Evolutionary conservation across 2,113 vertebrate genomes (phyloP), one percentile per base, ranked within the genome.

Genomic region (Upupa epops): DNA sequence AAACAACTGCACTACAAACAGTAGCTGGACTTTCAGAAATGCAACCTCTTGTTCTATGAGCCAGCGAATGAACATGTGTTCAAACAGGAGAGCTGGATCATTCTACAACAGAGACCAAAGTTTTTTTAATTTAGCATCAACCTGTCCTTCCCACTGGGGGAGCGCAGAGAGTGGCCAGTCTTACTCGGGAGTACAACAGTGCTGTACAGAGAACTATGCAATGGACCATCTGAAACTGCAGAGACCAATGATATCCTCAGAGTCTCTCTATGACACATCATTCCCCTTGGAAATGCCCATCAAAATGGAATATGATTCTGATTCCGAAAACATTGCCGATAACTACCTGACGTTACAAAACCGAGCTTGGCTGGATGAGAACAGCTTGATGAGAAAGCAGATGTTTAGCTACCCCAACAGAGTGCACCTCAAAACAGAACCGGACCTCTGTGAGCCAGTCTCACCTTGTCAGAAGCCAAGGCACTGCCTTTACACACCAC

Each of bases 231-330:
- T 97, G 60, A 99, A 98, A 91, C 96, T 97, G 13, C 98, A 98
- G 83, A 96, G 97, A 24, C 91, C 96, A 4, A 95, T 97, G 3
- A 16, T 91, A 60, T 21, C 94, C 26, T 93, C 94, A 4, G 97
- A 96, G 28, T 73, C 98, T 22, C 93, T 95, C 52, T 98, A 98
- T 32, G 96, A 98, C 2, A 65, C 96, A 15, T 85, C 97, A 3
- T 24, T 97, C 94, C 97, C 98, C 51, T 77, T 97, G 5, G 98
- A 98, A n/a, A 97, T 97, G 93, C 98, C 98, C 45, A 98, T 99
- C 92, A 99, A 99, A 96, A 97, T 91, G 0, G 99, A 99, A 94
- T 98, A 98, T 0, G 98, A 99, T 94, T 98, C 98, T 0, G 98
- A 98, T 93, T 97, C 98, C 0, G 98, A 99, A 89, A 98, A 98